Conservation (phyloP, 2,888 invertebrate genomes). For the Lypha dubia region DNA sequence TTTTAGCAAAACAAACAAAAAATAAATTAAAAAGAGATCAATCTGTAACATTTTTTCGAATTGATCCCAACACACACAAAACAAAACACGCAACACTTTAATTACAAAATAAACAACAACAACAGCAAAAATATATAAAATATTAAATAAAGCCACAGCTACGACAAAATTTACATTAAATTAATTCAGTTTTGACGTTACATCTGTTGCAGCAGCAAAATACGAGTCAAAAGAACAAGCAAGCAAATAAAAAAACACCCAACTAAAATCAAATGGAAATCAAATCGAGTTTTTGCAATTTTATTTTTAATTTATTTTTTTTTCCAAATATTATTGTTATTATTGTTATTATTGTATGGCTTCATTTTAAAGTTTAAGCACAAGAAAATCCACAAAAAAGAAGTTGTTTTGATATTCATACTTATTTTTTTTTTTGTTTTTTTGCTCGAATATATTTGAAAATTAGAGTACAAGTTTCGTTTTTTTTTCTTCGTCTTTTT, state of each 20-base stretch:
- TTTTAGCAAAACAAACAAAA: background rate
- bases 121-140: too few species aligned
- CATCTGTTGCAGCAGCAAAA: conserved; percentile 34
- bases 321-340: background rate
- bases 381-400: background rate
- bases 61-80: conserved; percentile 3
- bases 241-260: background rate
- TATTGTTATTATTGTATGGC: conserved; percentile 30
- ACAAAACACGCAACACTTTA: conserved; percentile 47
- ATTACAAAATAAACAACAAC: background rate
- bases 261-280: conserved; percentile 16
- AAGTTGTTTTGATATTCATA: conserved; percentile 25
- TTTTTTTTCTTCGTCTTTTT: conserved; percentile 14
- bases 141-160: background rate
- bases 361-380: conserved; percentile 35
- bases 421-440: background rate
- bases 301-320: background rate
- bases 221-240: background rate
- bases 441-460: background rate
- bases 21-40: conserved; percentile 48
- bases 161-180: conserved; percentile 28
- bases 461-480: conserved; percentile 33
- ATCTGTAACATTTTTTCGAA: conserved; percentile 31
- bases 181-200: conserved; percentile 23
- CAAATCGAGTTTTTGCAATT: conserved; percentile 31